Conservation (phyloP, 2,888 invertebrate genomes). For the Clusia tigrina region DNA sequence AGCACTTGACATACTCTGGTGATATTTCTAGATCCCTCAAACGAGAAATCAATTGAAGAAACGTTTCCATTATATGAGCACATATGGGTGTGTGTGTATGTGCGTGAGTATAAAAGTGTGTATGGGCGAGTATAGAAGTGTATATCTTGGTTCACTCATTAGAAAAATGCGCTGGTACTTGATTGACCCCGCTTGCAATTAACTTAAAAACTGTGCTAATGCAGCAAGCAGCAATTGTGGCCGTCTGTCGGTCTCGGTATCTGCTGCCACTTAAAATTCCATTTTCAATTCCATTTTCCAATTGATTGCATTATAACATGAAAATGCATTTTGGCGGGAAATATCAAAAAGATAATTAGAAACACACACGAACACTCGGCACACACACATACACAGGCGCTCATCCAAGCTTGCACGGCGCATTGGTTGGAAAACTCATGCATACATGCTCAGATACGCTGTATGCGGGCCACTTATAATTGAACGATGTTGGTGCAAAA, state of each 20-base stretch:
- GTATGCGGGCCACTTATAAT: too few relatives aligned
- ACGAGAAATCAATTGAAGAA: too few relatives aligned
- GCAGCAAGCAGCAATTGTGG: constrained; percentile 40
- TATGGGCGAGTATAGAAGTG: too few relatives aligned
- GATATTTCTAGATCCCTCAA: too few relatives aligned
- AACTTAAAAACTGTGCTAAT: constrained; percentile 52
- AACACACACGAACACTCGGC: constrained; percentile 24
- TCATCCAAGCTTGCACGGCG: not conserved
- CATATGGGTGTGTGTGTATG: too few relatives aligned
- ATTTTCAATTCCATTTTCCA: constrained; percentile 27
- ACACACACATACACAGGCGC: constrained; percentile 15
- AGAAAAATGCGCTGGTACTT: constrained; percentile 4
- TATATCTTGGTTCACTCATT: too few relatives aligned
- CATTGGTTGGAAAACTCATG: not conserved
- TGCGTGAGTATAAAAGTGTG: too few relatives aligned
- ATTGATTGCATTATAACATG: constrained; percentile 37
- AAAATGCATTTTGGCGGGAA: constrained; percentile 41
- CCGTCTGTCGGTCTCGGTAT: not conserved
- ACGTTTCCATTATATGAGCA: too few relatives aligned
- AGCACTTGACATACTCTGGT: too few relatives aligned
- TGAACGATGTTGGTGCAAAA: too few relatives aligned
- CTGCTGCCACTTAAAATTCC: constrained; percentile 35
- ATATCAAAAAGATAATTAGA: constrained; percentile 37
- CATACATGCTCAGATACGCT: too few relatives aligned
- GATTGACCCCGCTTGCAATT: constrained; percentile 37